Conservation (phyloP, 2,888 invertebrate genomes). For the Eueremaeus valkanovi region DNA sequence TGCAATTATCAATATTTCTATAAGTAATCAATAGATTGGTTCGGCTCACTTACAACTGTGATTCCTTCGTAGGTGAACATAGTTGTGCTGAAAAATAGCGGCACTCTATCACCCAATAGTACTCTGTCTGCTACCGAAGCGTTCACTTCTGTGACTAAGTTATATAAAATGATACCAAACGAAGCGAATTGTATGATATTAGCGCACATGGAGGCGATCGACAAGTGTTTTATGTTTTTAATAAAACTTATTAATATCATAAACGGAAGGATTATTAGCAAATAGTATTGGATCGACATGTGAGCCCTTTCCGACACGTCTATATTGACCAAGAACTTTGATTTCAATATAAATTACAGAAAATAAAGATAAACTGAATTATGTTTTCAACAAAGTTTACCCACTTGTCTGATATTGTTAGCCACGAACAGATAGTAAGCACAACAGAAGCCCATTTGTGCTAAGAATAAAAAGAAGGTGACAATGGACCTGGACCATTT, state of each 20-base stretch:
- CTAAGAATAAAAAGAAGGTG: constrained; percentile 14
- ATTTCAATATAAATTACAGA: too few relatives aligned
- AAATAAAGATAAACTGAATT: background rate
- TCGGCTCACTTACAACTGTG: constrained; percentile 35
- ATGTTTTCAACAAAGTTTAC: too few relatives aligned
- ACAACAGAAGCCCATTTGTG: constrained; percentile 40
- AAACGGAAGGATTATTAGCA: constrained; percentile 15
- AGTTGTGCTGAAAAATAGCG: constrained; percentile 38
- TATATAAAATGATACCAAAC: constrained; percentile 33
- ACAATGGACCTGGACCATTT: constrained; percentile 13
- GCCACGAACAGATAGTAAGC: constrained; percentile 39
- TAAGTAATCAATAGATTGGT: too few relatives aligned
- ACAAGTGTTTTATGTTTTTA: constrained; percentile 26
- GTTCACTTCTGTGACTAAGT: constrained; percentile 32
- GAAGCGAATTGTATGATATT: constrained; percentile 25
- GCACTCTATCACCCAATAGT: constrained; percentile 6
- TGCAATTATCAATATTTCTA: too few relatives aligned
- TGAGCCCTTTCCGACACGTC: background rate
- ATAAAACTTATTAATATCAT: constrained; percentile 28
- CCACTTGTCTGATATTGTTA: constrained; percentile 27
- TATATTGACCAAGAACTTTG: background rate
- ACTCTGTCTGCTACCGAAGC: background rate
- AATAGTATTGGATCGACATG: background rate
- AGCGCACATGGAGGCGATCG: constrained; percentile 16
- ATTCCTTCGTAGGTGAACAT: constrained; percentile 39